Base-by-base conservation (phyloP, 2,113 vertebrate species). In the Xenopus laevis region DNA sequence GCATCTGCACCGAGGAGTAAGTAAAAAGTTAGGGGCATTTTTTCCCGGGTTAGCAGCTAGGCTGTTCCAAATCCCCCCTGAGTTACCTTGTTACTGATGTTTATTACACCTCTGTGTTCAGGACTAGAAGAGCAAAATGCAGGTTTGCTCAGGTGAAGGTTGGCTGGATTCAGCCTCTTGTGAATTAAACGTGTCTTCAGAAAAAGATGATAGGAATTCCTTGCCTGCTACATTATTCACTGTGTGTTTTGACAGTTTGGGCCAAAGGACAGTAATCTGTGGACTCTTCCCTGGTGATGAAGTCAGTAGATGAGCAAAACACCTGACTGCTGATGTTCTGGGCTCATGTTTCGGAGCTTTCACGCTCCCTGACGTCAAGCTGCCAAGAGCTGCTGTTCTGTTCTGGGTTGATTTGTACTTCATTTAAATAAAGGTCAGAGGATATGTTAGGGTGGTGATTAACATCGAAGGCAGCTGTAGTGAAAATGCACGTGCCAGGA, bases 381-480 rank as follows among this genome's bases (percentile, higher is more conserved):
- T 96, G 68, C 91, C 83, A n/a, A 0, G 90, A 91, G 0, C 91
- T 92, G 55, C 90, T 89, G 0, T 87, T 86, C 55, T 89, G 89
- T 74, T 89, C 88, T 17, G 88, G 80, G 21, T 88, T 88, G 70
- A 88, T 66, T 0, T 92, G 89, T 10, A 83, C 79, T 10, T 98
- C 96, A 0, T 84, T 85, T 0, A 93, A 92, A 80, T 95, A 93
- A 74, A 96, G 83, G 45, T 95, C 92, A 0, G 95, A 93, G 0
- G 95, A 93, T 55, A 94, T 73, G 72, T 94, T 93, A 81, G 94
- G 94, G 21, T 87, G 94, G 53, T 93, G 86, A 85, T 98, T 96
- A 69, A 99, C 86, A 0, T 99, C 97, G 4, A 99, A 97, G 84
- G 95, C 94, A 0, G 97, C 86, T 0, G 96, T 98, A 72, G 97